A percentile compares a stretch with the other conserved stretches of the same genome.
These are phyloP conservation scores for Morone saxatilis DNA, from an alignment of 2,113 vertebrate genomes.

Conservation along the genomic window DNA sequence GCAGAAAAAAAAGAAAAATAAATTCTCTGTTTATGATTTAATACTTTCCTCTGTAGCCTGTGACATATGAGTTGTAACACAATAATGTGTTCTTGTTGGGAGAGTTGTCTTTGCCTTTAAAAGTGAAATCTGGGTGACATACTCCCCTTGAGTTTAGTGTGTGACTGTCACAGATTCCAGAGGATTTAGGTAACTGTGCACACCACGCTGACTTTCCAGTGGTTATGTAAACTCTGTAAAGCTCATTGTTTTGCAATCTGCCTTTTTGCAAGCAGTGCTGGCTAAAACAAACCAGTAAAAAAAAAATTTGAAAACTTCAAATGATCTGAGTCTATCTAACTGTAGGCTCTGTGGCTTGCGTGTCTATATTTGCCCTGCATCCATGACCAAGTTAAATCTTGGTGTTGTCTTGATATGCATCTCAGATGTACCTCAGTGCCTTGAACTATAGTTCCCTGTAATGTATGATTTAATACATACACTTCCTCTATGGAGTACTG, in stretches of 20 bases:
- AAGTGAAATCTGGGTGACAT: conserved; percentile 21
- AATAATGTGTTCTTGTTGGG: not conserved
- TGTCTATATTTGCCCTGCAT: conserved; percentile 13
- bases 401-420: conserved; percentile 35
- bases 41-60: not conserved
- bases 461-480: conserved; percentile 74
- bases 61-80: not conserved
- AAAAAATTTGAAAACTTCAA: not conserved
- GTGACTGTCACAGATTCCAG: not conserved
- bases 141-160: not conserved
- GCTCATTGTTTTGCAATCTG: not conserved
- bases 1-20: not conserved
- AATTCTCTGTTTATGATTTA: not conserved
- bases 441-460: conserved; percentile 51
- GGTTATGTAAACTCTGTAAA: not conserved
- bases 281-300: too few relatives aligned
- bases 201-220: not conserved
- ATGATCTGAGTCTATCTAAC: conserved; percentile 1
- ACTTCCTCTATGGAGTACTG: conserved; percentile 60
- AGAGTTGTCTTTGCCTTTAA: not conserved
- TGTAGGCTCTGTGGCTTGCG: conserved; percentile 9
- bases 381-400: conserved; percentile 17
- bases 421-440: conserved; percentile 27
- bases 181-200: not conserved
- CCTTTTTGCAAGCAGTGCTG: too few relatives aligned